These are phyloP conservation scores for Archivesica marissinica DNA, from an alignment of 1,140 invertebrate species.

Conservation along the genomic window DNA sequence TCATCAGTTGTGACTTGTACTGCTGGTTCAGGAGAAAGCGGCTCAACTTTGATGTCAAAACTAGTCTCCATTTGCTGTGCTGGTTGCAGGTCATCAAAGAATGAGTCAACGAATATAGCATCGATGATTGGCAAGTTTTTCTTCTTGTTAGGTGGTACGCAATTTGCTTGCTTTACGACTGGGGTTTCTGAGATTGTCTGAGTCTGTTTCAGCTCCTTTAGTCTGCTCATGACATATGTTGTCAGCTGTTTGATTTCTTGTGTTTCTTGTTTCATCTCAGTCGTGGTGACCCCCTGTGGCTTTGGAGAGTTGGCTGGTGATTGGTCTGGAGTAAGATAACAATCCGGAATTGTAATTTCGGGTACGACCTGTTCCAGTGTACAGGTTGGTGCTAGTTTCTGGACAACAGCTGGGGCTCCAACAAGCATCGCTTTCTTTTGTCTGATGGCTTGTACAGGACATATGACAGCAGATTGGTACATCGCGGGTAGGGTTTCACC, in stretches of 20 bases:
- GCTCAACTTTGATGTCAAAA: constrained; percentile 56
- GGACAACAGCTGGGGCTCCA: constrained; percentile 37
- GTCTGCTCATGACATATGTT: constrained; percentile 59
- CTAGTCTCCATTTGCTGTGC: not conserved
- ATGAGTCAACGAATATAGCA: constrained; percentile 76
- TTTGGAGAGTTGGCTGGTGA: constrained; percentile 78
- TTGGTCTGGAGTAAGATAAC: constrained; percentile 79
- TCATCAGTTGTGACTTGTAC: not conserved
- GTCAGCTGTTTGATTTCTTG: constrained; percentile 68
- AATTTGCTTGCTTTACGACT: not conserved
- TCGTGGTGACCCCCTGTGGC: constrained; percentile 61
- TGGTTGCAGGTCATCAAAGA: constrained; percentile 75
- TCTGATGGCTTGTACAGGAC: constrained; percentile 49
- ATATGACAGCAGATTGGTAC: constrained; percentile 30
- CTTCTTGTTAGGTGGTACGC: constrained; percentile 31
- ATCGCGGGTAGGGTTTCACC: constrained; percentile 67
- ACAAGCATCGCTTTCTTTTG: constrained; percentile 57
- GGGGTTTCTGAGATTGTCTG: constrained; percentile 12
- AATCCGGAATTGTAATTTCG: constrained; percentile 75
- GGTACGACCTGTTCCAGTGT: constrained; percentile 78
- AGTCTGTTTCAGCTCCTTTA: constrained; percentile 59
- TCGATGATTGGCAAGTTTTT: constrained; percentile 78
- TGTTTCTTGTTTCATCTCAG: constrained; percentile 53
- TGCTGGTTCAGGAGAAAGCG: constrained; percentile 38
- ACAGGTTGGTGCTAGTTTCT: constrained; percentile 46